These are phyloP conservation scores for Lingula anatina DNA, from an alignment of 2,888 invertebrate genomes.

Conservation along the genomic window DNA sequence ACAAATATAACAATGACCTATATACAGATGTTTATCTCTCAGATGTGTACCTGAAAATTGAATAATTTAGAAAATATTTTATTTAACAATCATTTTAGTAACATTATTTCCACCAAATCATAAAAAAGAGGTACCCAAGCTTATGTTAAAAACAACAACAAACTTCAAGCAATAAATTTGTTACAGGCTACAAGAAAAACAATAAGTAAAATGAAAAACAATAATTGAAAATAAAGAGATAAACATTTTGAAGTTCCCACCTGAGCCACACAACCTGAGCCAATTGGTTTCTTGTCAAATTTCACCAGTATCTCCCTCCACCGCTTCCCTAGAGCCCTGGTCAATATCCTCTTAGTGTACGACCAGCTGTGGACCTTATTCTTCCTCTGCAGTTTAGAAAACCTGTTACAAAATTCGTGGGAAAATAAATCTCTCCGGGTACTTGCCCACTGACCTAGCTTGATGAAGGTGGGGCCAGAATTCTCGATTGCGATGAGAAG, in stretches of 20 bases:
- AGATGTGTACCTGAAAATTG: too few species aligned
- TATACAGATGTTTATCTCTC: too few species aligned
- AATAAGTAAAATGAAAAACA: too few species aligned
- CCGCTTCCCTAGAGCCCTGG: conserved; percentile 31
- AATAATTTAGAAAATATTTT: too few species aligned
- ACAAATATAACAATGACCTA: too few species aligned
- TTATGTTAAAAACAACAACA: too few species aligned
- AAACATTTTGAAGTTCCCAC: conserved; percentile 12
- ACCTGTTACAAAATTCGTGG: conserved; percentile 50
- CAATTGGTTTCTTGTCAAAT: conserved; percentile 50
- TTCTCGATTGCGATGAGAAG: conserved; percentile 41
- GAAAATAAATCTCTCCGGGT: conserved; percentile 56
- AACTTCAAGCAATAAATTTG: too few species aligned
- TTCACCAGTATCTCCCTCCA: conserved; percentile 49
- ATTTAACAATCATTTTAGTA: too few species aligned
- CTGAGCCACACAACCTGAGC: conserved; percentile 58
- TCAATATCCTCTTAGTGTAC: conserved; percentile 43
- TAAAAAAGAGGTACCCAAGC: too few species aligned
- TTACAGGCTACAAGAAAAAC: too few species aligned
- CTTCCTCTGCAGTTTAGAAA: conserved; percentile 48
- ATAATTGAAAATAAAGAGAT: too few species aligned
- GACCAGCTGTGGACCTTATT: conserved; percentile 50
- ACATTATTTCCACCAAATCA: too few species aligned
- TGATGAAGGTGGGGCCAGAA: conserved; percentile 56
- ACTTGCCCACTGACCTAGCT: conserved; percentile 57